Base-by-base conservation (phyloP, 1,140 invertebrate species). In the Drosophila dunni region DNA sequence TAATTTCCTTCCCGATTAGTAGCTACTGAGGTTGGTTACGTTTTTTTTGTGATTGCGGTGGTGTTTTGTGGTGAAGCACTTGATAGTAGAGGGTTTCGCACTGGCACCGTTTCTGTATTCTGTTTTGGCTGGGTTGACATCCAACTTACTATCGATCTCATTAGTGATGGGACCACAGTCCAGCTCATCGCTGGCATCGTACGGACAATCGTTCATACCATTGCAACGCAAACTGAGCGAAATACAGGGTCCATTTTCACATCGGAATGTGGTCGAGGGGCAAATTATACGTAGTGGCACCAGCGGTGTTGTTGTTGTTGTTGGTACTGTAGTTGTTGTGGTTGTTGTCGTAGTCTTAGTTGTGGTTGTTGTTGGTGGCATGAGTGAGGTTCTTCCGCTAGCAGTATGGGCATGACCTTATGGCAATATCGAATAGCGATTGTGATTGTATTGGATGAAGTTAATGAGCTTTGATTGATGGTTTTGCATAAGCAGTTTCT, bases 171-270 rank as follows among this genome's bases (percentile, higher is more conserved):
- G 79, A 29, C 65, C 72, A 91, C 95, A 96, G 84, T 95, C 94
- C 67, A 94, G 91, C 93, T 96, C 95, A 91, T 96, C 95, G 78
- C 94, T 95, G 79, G 83, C 93, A 92, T 96, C 95, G 42, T 86
- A 93, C 0, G 95, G 94, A 93, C 96, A 96, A 92, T 96, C 95
- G 34, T 94, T 78, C 13, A 90, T 92, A 15, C 94, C 94, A 83
- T 96, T 94, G 83, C 95, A 96, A 33, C 94, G 93, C 15, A 93
- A 91, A 3, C 74, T 73, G 40, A 90, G 65, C 29, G 92, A 82
- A 76, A 96, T 95, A 83, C 95, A 96, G 1, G 94, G 94, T 15
- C 95, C 95, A 70, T 95, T 95, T 81, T 95, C 95, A 88, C 95
- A 96, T 45, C 94, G 92, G 91, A 94, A 95, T 70, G 94, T 82